These are phyloP conservation scores for Characodon lateralis DNA, from an alignment of 2,797 vertebrate species.

Conservation along the genomic window DNA sequence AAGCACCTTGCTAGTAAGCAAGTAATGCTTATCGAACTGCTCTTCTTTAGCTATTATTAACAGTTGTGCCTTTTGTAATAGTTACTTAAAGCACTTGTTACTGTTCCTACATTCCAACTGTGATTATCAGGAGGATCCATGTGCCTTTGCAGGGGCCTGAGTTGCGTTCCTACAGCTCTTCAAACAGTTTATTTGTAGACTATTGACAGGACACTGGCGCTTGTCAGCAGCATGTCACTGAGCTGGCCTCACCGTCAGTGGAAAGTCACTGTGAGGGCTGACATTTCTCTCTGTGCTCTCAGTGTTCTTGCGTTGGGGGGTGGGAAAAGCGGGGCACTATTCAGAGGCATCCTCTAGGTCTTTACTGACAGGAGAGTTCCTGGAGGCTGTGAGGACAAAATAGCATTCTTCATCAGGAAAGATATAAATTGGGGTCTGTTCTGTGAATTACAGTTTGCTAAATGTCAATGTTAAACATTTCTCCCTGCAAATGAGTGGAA, in stretches of 20 bases:
- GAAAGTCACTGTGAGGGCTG: slow-evolving; percentile 60
- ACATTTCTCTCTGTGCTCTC: slow-evolving; percentile 39
- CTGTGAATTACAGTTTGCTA: not conserved
- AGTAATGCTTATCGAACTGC: slow-evolving; percentile 38
- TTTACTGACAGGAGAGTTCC: slow-evolving; percentile 61
- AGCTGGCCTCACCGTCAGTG: slow-evolving; percentile 61
- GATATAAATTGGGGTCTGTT: not conserved
- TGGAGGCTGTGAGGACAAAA: slow-evolving; percentile 15
- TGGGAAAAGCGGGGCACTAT: slow-evolving; percentile 3
- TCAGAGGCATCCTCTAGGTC: slow-evolving; percentile 51
- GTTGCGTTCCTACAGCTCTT: slow-evolving; percentile 57
- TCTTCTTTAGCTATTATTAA: slow-evolving; percentile 68
- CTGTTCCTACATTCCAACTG: slow-evolving; percentile 58
- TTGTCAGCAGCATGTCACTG: slow-evolving; percentile 73
- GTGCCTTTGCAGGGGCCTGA: slow-evolving; percentile 44
- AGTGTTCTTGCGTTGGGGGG: slow-evolving; percentile 8
- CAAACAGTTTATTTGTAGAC: slow-evolving; percentile 79
- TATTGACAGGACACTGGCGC: slow-evolving; percentile 67
- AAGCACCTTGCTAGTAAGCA: slow-evolving; percentile 26
- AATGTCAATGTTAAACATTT: not conserved
- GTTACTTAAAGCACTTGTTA: slow-evolving; percentile 64
- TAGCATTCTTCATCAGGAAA: not conserved
- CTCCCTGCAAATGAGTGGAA: not conserved
- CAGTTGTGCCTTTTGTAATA: slow-evolving; percentile 57
- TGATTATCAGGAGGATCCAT: slow-evolving; percentile 72